Evolutionary conservation across 2,888 invertebrate genomes (phyloP).

Genomic region (Apamea crenata): DNA sequence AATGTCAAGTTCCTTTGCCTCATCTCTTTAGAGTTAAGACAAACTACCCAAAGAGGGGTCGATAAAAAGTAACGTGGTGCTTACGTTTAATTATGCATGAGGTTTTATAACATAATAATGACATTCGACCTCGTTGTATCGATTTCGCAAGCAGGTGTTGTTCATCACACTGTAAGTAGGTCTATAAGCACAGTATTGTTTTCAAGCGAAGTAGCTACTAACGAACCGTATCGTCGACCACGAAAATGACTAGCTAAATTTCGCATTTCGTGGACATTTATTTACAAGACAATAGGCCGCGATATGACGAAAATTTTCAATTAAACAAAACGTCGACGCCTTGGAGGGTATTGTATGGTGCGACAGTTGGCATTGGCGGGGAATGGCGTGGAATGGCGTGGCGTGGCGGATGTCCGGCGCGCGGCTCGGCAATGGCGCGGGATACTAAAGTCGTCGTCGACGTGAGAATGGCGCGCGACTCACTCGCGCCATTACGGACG

Average conservation of each 20-base stretch:
- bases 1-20: conserved; percentile 51
- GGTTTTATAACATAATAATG: background rate
- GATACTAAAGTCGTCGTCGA: conserved; percentile 67
- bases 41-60: conserved; percentile 7
- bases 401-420: conserved; percentile 82
- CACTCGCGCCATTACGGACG: conserved; percentile 77
- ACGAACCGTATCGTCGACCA: conserved; percentile 36
- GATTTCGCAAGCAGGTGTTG: conserved; percentile 40
- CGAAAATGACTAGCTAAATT: conserved; percentile 55
- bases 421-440: conserved; percentile 70
- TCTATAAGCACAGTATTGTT: background rate
- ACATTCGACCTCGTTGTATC: conserved; percentile 21
- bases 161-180: conserved; percentile 14
- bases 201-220: conserved; percentile 24
- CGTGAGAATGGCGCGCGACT: conserved; percentile 70
- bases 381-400: conserved; percentile 72
- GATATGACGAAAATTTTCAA: conserved; percentile 87
- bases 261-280: conserved; percentile 63
- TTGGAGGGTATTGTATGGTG: conserved; percentile 80
- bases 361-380: conserved; percentile 75
- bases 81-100: conserved; percentile 19
- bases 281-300: conserved; percentile 78
- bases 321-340: conserved; percentile 82
- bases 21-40: conserved; percentile 29
- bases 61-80: conserved; percentile 2